Percentiles rank a stretch among this genome's conserved stretches.
These are phyloP conservation scores for Acheta domesticus DNA, from an alignment of 2,888 invertebrate genomes.

Conservation along the genomic window DNA sequence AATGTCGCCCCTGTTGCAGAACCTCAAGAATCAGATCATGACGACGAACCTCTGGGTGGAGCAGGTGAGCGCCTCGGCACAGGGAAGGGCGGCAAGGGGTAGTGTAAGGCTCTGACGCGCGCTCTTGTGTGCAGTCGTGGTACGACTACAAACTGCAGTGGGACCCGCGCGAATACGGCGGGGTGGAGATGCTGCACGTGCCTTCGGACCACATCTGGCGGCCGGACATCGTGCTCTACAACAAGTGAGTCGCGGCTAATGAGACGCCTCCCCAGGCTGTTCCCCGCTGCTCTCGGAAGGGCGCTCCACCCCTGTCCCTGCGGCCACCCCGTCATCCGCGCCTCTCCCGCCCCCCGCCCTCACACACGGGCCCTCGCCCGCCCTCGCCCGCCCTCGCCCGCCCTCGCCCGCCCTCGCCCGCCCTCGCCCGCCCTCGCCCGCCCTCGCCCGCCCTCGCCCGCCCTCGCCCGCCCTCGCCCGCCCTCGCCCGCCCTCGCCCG, in stretches of 20 bases:
- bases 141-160: constrained; percentile 81
- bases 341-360: not conserved
- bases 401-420: too few relatives aligned
- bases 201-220: constrained; percentile 82
- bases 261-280: not conserved
- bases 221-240: constrained; percentile 77
- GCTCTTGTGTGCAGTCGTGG: constrained; percentile 63
- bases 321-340: not conserved
- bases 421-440: too few relatives aligned
- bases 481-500: too few relatives aligned
- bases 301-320: not conserved
- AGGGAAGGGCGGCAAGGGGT: too few relatives aligned
- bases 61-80: constrained; percentile 51
- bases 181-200: constrained; percentile 79
- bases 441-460: too few relatives aligned
- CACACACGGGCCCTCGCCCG: too few relatives aligned
- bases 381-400: too few relatives aligned
- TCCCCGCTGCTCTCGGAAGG: not conserved
- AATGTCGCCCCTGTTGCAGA: constrained; percentile 50
- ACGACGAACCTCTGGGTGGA: constrained; percentile 65
- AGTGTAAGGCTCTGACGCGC: constrained; percentile 31
- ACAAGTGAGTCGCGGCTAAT: constrained; percentile 61
- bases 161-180: constrained; percentile 83
- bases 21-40: constrained; percentile 65
- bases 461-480: too few relatives aligned